These are phyloP conservation scores for Alentia gelatinosa DNA, from an alignment of 2,888 invertebrate genomes.

Conservation along the genomic window DNA sequence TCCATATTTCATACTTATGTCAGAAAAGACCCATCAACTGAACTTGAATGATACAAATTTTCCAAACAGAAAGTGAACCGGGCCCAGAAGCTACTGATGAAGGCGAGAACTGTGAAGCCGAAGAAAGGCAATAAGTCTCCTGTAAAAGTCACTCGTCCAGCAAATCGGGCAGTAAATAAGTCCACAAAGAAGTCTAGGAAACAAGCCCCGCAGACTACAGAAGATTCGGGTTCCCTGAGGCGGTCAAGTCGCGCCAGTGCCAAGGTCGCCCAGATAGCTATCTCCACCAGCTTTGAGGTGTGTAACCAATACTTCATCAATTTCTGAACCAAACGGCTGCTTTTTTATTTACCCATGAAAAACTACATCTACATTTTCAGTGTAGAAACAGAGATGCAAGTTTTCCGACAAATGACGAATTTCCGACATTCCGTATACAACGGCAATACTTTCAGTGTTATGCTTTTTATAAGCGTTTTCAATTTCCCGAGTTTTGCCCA, in stretches of 20 bases:
- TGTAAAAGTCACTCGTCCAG: neutral
- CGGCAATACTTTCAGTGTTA: no score
- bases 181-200: neutral
- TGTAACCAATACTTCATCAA: no score
- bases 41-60: neutral
- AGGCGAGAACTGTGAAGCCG: neutral
- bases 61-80: neutral
- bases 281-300: constrained; percentile 36
- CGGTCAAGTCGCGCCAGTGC: constrained; percentile 23
- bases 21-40: no score
- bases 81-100: constrained; percentile 18
- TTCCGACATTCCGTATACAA: no score
- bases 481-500: no score
- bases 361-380: no score
- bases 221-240: neutral
- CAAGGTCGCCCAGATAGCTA: neutral
- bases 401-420: no score
- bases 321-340: no score
- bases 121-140: neutral
- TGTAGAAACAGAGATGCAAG: no score
- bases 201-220: neutral
- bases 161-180: neutral
- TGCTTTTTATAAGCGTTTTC: no score
- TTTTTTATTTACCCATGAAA: no score
- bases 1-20: no score